Conservation (phyloP, 1,140 invertebrate species). For the Papilio xuthus region DNA sequence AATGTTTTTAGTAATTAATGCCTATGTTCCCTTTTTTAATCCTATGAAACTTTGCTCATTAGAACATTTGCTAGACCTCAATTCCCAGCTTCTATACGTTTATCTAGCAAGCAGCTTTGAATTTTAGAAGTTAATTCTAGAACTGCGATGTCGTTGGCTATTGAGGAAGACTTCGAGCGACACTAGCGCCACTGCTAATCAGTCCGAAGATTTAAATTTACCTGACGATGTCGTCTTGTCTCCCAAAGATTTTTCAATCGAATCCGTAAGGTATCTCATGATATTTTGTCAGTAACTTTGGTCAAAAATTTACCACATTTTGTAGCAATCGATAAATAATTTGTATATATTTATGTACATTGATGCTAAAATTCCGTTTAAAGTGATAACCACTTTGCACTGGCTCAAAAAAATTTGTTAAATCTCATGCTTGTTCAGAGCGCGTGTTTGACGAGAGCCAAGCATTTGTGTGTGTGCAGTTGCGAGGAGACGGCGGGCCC, state of each 20-base stretch:
- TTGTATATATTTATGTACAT: neutral
- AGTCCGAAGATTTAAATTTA: neutral
- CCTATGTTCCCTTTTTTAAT: too few species aligned
- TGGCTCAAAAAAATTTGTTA: too few species aligned
- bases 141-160: neutral
- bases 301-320: too few species aligned
- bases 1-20: neutral
- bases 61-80: neutral
- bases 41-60: too few species aligned
- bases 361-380: neutral
- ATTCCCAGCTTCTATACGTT: too few species aligned
- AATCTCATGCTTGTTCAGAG: too few species aligned
- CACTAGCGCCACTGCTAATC: neutral
- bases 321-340: neutral
- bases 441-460: neutral
- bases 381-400: neutral
- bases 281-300: too few species aligned
- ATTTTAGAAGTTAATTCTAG: conserved; percentile 1
- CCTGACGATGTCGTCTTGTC: neutral
- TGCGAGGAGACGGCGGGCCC: too few species aligned
- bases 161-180: neutral
- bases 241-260: neutral
- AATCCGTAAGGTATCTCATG: neutral
- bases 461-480: neutral
- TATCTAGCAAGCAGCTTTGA: neutral